Conservation (phyloP, 2,113 vertebrate species). For the Nerophis ophidion region DNA sequence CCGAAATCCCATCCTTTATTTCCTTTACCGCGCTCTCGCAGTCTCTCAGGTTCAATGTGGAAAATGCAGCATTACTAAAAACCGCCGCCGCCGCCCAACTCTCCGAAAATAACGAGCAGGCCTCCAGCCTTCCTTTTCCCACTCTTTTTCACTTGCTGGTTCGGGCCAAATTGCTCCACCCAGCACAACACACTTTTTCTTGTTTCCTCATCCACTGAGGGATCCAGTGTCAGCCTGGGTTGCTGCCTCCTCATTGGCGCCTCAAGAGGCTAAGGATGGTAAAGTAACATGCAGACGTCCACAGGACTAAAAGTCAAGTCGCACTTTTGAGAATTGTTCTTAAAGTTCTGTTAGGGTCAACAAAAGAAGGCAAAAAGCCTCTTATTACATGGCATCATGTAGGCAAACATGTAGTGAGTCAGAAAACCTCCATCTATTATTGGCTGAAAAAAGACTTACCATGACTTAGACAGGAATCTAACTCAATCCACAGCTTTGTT, state of each 20-base stretch:
- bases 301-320: background rate
- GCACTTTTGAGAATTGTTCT: background rate
- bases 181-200: slow-evolving; percentile 20
- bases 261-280: background rate
- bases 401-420: background rate
- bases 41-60: slow-evolving; percentile 58
- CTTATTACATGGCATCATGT: background rate
- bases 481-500: slow-evolving; percentile 50
- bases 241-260: background rate
- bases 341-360: background rate
- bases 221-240: background rate
- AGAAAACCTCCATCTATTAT: background rate
- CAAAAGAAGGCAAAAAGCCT: background rate
- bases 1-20: background rate
- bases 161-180: slow-evolving; percentile 50
- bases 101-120: slow-evolving; percentile 66
- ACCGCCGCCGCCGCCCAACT: slow-evolving; percentile 59
- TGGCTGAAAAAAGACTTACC: slow-evolving; percentile 43
- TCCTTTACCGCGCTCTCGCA: background rate
- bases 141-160: slow-evolving; percentile 10
- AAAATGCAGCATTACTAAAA: slow-evolving; percentile 74
- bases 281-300: background rate
- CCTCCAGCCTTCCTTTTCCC: slow-evolving; percentile 48
- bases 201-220: background rate
- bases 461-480: slow-evolving; percentile 63